These are phyloP conservation scores for Gyrodactylus bullatarudis DNA, from an alignment of 1,140 invertebrate species.

Conservation along the genomic window DNA sequence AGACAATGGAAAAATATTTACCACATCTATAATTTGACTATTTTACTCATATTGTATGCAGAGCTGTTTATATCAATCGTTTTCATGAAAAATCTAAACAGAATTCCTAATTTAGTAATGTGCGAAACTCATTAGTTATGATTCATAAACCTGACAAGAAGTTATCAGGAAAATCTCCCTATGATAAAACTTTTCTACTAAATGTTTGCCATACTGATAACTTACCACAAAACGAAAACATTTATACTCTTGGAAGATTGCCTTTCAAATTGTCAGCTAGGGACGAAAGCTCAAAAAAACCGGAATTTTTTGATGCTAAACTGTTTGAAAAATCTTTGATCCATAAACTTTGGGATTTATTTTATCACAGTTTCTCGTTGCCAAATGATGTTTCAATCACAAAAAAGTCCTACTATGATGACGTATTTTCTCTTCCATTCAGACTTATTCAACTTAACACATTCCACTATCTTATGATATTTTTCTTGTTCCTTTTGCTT, in stretches of 20 bases:
- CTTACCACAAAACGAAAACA: not conserved
- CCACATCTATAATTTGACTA: too few relatives aligned
- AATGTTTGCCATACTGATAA: not conserved
- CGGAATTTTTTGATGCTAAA: too few relatives aligned
- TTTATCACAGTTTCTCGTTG: not conserved
- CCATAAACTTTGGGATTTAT: not conserved
- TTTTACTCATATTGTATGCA: too few relatives aligned
- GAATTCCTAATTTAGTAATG: too few relatives aligned
- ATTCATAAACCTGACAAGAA: too few relatives aligned
- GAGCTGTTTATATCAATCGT: too few relatives aligned
- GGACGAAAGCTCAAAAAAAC: not conserved
- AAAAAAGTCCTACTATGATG: not conserved
- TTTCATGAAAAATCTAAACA: too few relatives aligned
- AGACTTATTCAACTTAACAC: not conserved
- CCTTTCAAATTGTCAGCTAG: not conserved
- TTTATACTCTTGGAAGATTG: not conserved
- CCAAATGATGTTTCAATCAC: not conserved
- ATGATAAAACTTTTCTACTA: not conserved
- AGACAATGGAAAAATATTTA: too few relatives aligned
- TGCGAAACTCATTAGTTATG: too few relatives aligned
- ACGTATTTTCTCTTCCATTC: not conserved
- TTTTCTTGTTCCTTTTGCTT: not conserved
- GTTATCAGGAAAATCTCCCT: not conserved
- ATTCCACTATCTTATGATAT: not conserved
- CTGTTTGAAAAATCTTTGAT: not conserved